phyloP scores from a whole-genome alignment of 1,140 invertebrate species.

The Periplaneta americana region DNA sequence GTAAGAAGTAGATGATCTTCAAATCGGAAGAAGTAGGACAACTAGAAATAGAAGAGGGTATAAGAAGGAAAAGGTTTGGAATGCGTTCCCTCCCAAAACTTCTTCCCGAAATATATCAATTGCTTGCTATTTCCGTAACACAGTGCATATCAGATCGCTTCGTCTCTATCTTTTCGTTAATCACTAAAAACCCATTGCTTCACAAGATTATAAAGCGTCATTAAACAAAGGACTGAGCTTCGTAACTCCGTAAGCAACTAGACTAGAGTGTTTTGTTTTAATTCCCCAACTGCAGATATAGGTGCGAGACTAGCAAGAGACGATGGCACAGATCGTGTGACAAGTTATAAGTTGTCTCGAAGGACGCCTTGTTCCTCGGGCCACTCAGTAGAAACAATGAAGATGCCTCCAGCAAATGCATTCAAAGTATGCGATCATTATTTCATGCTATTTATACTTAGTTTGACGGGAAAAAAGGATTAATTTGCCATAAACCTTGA shows the following conservation, averaged over 20 bases:
- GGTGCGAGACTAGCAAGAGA: background rate
- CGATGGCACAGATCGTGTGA: background rate
- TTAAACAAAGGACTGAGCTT: no score
- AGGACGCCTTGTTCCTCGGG: background rate
- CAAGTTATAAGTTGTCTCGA: background rate
- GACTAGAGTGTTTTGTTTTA: background rate
- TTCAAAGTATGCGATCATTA: background rate
- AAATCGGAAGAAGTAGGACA: no score
- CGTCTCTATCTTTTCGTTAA: no score
- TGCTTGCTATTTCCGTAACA: no score
- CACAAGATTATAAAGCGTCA: no score
- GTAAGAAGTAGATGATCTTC: no score
- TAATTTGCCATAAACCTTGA: background rate
- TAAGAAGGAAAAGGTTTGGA: no score
- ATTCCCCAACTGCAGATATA: background rate
- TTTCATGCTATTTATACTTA: background rate
- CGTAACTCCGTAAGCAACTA: background rate
- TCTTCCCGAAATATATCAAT: no score
- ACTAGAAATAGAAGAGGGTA: no score
- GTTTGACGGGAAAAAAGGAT: background rate
- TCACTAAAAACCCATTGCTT: no score
- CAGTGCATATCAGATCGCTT: no score
- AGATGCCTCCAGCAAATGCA: background rate
- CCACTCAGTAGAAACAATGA: background rate
- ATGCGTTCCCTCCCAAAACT: no score